phyloP scores from a whole-genome alignment of 2,888 invertebrate species.

The Balanococcus diminutus region DNA sequence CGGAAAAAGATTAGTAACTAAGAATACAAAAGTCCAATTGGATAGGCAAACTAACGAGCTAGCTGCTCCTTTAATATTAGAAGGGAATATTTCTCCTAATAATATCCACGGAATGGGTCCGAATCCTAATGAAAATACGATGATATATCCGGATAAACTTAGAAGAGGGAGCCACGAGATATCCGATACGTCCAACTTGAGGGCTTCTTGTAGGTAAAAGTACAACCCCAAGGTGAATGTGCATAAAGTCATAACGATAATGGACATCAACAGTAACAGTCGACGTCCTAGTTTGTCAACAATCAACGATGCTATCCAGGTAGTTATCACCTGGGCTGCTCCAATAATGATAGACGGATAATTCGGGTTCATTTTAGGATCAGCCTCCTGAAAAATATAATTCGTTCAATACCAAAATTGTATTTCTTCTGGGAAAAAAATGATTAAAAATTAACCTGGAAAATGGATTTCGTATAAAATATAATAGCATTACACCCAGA shows the following conservation, averaged over 20 bases:
- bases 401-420: no score
- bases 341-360: conserved; percentile 80
- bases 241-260: conserved; percentile 73
- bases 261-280: conserved; percentile 75
- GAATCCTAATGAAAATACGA: conserved; percentile 78
- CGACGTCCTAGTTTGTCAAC: conserved; percentile 83
- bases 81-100: conserved; percentile 79
- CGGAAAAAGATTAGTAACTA: conserved; percentile 74
- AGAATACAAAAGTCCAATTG: conserved; percentile 81
- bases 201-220: conserved; percentile 65
- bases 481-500: conserved; percentile 84
- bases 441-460: conserved; percentile 62
- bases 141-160: conserved; percentile 76
- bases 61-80: conserved; percentile 77
- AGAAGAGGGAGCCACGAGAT: conserved; percentile 78
- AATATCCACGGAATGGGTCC: conserved; percentile 91
- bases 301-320: conserved; percentile 75
- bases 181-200: conserved; percentile 62
- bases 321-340: conserved; percentile 78
- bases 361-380: conserved; percentile 66
- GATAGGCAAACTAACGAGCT: conserved; percentile 79
- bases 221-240: conserved; percentile 74
- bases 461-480: conserved; percentile 79
- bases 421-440: no score
- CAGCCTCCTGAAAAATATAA: conserved; percentile 66